phyloP scores from a whole-genome alignment of 53 echinoderm and acorn worm genomes.

The Actinopyga echinites region DNA sequence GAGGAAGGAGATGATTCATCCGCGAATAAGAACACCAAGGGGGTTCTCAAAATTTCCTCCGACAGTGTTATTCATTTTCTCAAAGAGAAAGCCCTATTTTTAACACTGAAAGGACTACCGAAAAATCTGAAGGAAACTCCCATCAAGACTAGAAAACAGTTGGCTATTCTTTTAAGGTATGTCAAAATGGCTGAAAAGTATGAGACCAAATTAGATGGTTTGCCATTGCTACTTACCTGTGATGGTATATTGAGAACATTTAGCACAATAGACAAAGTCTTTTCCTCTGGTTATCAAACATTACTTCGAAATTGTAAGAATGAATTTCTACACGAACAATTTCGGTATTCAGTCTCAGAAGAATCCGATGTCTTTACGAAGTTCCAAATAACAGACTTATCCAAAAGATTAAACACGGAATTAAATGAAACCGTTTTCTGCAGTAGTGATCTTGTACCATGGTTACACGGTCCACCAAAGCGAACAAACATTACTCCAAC shows the following conservation, averaged over 20 bases:
- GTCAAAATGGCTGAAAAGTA: neutral
- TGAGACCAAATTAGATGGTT: neutral
- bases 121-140: neutral
- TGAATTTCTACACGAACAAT: neutral
- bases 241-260: neutral
- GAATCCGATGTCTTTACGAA: neutral
- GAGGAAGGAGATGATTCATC: neutral
- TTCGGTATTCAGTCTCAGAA: neutral
- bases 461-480: neutral
- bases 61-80: neutral
- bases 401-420: neutral
- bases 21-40: neutral
- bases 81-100: neutral
- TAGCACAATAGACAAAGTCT: neutral
- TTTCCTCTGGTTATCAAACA: neutral
- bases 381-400: neutral
- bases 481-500: neutral
- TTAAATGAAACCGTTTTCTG: neutral
- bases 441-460: neutral
- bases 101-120: neutral
- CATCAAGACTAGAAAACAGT: neutral
- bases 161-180: neutral
- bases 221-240: conserved; percentile 21
- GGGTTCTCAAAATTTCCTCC: neutral
- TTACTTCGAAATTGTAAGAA: conserved; percentile 14